phyloP scores from a whole-genome alignment of 2,113 vertebrate genomes.

The Sorex araneus region DNA sequence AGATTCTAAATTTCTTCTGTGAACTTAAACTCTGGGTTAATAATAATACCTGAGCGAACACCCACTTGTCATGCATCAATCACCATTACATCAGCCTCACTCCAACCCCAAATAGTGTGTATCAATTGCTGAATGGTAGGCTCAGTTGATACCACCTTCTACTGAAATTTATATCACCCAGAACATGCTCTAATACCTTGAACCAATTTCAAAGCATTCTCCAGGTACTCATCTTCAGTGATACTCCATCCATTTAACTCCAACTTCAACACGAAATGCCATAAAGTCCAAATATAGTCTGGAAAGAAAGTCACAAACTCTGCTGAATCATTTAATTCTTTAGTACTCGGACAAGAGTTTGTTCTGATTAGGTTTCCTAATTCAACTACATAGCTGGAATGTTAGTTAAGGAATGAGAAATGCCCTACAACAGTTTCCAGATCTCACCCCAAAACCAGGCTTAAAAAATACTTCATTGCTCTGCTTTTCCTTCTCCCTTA shows the following conservation, averaged over 20 bases:
- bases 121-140: neutral
- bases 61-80: neutral
- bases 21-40: neutral
- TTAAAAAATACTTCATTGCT: neutral
- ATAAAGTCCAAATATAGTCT: slow-evolving; percentile 87
- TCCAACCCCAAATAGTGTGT: neutral
- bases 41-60: neutral
- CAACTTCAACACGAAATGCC: slow-evolving; percentile 87
- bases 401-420: slow-evolving; percentile 77
- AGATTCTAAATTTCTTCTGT: neutral
- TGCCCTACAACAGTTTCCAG: slow-evolving; percentile 55
- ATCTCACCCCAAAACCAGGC: neutral
- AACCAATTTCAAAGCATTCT: slow-evolving; percentile 81
- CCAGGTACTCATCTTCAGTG: slow-evolving; percentile 83
- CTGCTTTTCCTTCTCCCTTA: neutral
- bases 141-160: neutral
- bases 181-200: slow-evolving; percentile 59
- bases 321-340: slow-evolving; percentile 24
- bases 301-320: slow-evolving; percentile 87
- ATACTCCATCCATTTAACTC: slow-evolving; percentile 45
- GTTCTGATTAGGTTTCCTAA: slow-evolving; percentile 85
- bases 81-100: neutral
- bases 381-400: slow-evolving; percentile 86
- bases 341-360: slow-evolving; percentile 70
- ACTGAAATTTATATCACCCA: neutral